Conservation (phyloP, 2,113 vertebrate genomes). For the Myxocyprinus asiaticus region DNA sequence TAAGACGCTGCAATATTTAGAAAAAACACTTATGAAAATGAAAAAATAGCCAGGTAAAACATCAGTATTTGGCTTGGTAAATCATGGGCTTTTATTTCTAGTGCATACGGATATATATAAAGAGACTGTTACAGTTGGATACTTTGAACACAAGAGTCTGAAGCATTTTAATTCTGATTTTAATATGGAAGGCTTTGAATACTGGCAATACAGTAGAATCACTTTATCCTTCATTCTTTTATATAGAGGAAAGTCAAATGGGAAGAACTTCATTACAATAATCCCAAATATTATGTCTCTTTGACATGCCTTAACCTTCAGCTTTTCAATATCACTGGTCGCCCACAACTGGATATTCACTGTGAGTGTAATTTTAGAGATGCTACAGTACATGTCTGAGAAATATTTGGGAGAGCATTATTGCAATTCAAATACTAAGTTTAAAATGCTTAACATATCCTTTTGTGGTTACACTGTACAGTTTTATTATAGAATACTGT, state of each 20-base stretch:
- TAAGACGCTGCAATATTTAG: constrained; percentile 51
- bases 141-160: constrained; percentile 44
- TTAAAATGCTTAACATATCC: too few species aligned
- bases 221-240: background rate
- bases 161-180: constrained; percentile 9
- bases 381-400: too few species aligned
- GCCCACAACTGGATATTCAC: too few species aligned
- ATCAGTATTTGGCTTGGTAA: constrained; percentile 57
- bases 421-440: too few species aligned
- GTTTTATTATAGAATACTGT: too few species aligned
- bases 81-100: constrained; percentile 83
- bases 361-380: too few species aligned
- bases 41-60: background rate
- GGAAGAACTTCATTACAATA: background rate
- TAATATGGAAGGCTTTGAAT: background rate
- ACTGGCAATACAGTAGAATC: constrained; percentile 17
- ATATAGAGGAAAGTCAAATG: background rate
- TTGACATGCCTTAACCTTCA: too few species aligned
- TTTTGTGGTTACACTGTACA: too few species aligned
- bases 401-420: too few species aligned
- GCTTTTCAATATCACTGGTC: too few species aligned
- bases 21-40: background rate
- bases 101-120: constrained; percentile 74
- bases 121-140: constrained; percentile 56
- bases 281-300: background rate